Evolutionary conservation across 2,888 invertebrate species (phyloP), one percentile per base, ranked within the genome.

Genomic region (Caenorhabditis panamensis): DNA sequence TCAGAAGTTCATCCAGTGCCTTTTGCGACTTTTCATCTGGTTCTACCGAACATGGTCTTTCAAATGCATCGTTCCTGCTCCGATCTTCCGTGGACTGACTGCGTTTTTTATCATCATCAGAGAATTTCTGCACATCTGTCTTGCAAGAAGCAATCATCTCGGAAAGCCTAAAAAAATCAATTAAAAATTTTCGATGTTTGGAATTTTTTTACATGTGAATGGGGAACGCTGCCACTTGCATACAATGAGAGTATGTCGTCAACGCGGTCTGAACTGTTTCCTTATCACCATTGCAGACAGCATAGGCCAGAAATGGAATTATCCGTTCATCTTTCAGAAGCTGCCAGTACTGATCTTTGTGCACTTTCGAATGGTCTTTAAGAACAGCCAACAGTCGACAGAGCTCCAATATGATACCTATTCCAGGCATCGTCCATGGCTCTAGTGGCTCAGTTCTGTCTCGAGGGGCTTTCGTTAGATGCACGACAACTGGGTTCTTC

Each of bases 251-350:
- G 22, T 91, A 88, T 0, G 92, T 88, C 13, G 87, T 77, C 28
- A 92, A 84, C 0, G 92, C 89, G 18, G 90, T 87, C 53, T 90
- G 91, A 11, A 92, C 91, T 13, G 88, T 86, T 28, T 91, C 89
- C 31, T 90, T 86, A 31, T 88, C 85, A 2, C 88, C 88, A 67
- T 90, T 91, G 3, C 90, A 85, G 53, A 92, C 83, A 6, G 92
- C 92, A 68, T 86, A 88, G 0, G 92, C 91, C 36, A 92, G 84
- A 83, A 92, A 91, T 1, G 91, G 92, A 24, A 92, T 89, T 5
- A 92, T 80, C 16, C 90, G 83, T 26, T 88, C 89, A 79, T 91
- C 91, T 88, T 92, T 91, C 66, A 92, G 82, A 4, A 90, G 84
- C 22, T 87, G 82, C 84, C 89, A 90, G 66, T 92, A 91, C 18